Conservation (phyloP, 1,140 invertebrate genomes). For the Trypoxylus dichotomus region DNA sequence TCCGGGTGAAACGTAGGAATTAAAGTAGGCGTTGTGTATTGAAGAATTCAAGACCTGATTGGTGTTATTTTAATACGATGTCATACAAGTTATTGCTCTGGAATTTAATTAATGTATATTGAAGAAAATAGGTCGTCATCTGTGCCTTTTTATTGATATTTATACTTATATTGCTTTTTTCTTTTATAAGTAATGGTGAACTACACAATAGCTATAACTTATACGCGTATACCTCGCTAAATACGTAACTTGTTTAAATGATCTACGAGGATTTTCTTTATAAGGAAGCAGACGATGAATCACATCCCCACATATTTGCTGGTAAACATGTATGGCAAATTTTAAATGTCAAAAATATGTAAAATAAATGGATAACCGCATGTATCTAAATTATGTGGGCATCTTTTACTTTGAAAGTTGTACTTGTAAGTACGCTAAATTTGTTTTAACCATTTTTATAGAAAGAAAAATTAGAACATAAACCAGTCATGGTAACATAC, state of each 20-base stretch:
- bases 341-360: slow-evolving; percentile 24
- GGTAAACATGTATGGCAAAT: neutral
- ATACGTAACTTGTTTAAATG: neutral
- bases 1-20: neutral
- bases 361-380: neutral
- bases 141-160: neutral
- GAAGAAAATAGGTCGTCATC: neutral
- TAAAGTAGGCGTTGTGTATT: neutral
- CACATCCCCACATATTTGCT: neutral
- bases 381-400: neutral
- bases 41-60: neutral
- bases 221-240: neutral
- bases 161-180: neutral
- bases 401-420: neutral
- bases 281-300: slow-evolving; percentile 4
- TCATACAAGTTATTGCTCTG: neutral
- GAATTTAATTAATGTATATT: neutral
- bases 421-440: neutral
- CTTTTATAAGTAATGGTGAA: neutral
- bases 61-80: neutral
- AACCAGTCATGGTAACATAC: neutral
- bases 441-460: neutral
- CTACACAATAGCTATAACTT: neutral
- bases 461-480: neutral
- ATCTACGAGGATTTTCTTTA: neutral